These are phyloP conservation scores for Megalurothrips usitatus DNA, from an alignment of 2,888 invertebrate genomes.

Conservation along the genomic window DNA sequence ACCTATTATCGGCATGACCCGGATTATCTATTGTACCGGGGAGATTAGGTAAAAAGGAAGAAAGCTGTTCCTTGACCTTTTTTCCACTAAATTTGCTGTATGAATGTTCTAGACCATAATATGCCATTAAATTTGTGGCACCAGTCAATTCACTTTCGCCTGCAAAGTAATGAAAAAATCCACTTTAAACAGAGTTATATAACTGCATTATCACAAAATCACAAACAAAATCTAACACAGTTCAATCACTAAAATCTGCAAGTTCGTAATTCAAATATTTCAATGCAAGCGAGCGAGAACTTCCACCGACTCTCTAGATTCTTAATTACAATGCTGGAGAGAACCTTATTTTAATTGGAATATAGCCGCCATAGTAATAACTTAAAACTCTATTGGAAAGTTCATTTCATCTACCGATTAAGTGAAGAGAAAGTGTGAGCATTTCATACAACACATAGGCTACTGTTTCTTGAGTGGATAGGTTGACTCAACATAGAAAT, in stretches of 20 bases:
- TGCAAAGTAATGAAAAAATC: constrained; percentile 46
- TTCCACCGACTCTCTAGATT: no score
- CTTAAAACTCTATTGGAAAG: no score
- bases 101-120: constrained; percentile 94
- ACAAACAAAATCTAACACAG: neutral
- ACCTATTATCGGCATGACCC: constrained; percentile 67
- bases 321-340: no score
- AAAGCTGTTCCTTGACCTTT: constrained; percentile 89
- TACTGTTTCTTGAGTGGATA: no score
- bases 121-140: constrained; percentile 93
- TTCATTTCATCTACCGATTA: no score
- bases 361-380: no score
- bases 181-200: neutral
- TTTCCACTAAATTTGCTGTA: constrained; percentile 97
- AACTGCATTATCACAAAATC: constrained; percentile 18
- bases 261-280: no score
- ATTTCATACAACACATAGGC: no score
- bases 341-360: no score
- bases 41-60: constrained; percentile 89
- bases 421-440: no score
- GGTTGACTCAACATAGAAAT: constrained; percentile 27
- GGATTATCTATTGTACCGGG: constrained; percentile 95
- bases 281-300: no score
- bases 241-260: no score
- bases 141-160: constrained; percentile 91